These are phyloP conservation scores for Onychorhynchus coronatus DNA, from an alignment of 2,113 vertebrate genomes.

Conservation along the genomic window DNA sequence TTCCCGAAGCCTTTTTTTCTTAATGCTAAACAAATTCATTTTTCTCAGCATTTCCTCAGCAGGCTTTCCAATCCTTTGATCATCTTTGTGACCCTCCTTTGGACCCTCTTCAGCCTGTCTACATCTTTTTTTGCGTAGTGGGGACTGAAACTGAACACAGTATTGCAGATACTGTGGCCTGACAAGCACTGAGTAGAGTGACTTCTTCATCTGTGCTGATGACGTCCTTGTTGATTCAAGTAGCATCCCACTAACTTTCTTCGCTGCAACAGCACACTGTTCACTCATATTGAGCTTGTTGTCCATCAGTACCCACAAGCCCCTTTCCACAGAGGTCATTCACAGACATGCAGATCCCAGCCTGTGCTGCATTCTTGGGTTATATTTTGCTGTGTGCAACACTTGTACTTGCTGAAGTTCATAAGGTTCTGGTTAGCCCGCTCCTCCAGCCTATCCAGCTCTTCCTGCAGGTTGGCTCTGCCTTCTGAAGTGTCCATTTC, in stretches of 20 bases:
- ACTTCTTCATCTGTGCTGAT: neutral
- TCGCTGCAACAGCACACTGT: neutral
- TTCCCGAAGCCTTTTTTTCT: neutral
- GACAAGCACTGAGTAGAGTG: neutral
- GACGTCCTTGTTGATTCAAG: neutral
- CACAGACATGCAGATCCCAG: neutral
- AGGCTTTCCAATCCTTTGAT: neutral
- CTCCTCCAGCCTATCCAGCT: neutral
- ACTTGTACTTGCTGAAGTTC: neutral
- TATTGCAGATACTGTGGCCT: neutral
- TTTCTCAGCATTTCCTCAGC: neutral
- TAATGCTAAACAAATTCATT: neutral
- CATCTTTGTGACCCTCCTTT: neutral
- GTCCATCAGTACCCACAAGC: neutral
- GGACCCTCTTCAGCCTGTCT: neutral
- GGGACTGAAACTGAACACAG: neutral
- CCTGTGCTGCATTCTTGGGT: neutral
- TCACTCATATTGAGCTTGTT: accelerated
- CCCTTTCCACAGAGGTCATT: neutral
- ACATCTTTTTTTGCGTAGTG: accelerated
- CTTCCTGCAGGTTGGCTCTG: neutral
- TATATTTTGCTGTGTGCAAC: neutral
- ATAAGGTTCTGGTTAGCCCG: neutral
- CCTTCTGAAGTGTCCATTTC: neutral
- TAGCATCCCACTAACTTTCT: neutral